Percentiles rank a stretch among this genome's conserved stretches.
These are phyloP conservation scores for Pangasianodon hypophthalmus DNA, from an alignment of 2,113 vertebrate genomes.

Conservation along the genomic window DNA sequence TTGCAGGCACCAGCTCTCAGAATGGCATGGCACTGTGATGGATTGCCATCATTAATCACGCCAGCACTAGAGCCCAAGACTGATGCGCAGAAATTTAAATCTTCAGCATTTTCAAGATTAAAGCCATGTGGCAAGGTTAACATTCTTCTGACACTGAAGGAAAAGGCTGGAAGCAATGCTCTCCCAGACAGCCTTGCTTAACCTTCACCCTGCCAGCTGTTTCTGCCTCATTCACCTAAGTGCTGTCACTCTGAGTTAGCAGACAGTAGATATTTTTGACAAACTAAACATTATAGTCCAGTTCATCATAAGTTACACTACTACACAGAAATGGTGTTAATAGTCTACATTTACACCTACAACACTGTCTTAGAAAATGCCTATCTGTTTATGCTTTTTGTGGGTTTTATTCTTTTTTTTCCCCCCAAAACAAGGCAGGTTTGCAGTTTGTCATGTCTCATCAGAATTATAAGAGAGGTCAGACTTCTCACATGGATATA, in stretches of 20 bases:
- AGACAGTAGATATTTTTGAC: slow-evolving; percentile 10
- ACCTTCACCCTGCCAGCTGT: slow-evolving; percentile 43
- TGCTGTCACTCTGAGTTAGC: slow-evolving; percentile 9
- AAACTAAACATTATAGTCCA: neutral
- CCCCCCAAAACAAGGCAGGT: neutral
- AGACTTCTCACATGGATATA: neutral
- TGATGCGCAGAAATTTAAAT: slow-evolving; percentile 79
- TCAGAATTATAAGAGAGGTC: neutral
- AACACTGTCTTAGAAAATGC: neutral
- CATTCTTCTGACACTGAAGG: slow-evolving; percentile 55
- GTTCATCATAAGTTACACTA: neutral
- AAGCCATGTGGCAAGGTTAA: slow-evolving; percentile 71
- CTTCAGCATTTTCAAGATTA: slow-evolving; percentile 78
- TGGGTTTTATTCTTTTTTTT: neutral
- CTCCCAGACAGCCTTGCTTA: slow-evolving; percentile 33
- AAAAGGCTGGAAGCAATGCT: slow-evolving; percentile 54
- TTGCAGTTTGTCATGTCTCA: slow-evolving; percentile 8
- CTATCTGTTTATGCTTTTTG: neutral
- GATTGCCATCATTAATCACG: slow-evolving; percentile 78
- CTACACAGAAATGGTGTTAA: neutral
- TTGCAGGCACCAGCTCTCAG: slow-evolving; percentile 67
- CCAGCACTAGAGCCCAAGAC: slow-evolving; percentile 65
- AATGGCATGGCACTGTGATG: slow-evolving; percentile 71
- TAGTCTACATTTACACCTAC: neutral
- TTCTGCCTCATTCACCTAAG: slow-evolving; percentile 20